Base-by-base conservation (phyloP, 2,113 vertebrate genomes). In the Hippocampus barbouri region DNA sequence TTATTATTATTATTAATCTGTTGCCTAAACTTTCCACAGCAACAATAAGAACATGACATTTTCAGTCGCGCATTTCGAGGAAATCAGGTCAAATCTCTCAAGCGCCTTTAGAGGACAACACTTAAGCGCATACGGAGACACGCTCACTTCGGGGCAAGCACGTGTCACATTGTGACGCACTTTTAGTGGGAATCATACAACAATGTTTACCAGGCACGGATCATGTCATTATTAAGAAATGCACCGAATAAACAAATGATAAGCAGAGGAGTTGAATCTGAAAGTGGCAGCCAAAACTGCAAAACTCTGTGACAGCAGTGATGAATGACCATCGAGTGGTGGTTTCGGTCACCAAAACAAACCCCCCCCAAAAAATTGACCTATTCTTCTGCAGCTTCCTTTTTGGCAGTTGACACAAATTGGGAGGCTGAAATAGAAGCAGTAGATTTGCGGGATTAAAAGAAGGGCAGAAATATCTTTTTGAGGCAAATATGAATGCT, bases 151-250 rank as follows among this genome's bases (percentile, higher is more conserved):
- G 69, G 41, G 65, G 34, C 40, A 21, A 65, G 65, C 68, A 66
- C 14, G 15, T 11, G 1, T 40, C 18, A 20, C 62, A 47, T 56
- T 63, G 25, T 85, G 86, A 87, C 73, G 79, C 84, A 88, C 56
- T 49, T 81, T 47, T 38, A 73, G 56, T 47, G 15, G 66, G 30
- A 73, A 70, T 47, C 65, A 54, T 65, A 78, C 21, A 66, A 73
- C 68, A 73, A 65, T 86, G 79, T 89, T 87, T 85, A 83, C 77
- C 16, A 41, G 79, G 75, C 68, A 78, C 69, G 57, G 80, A 71
- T 78, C 66, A 66, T 51, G 49, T 51, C 49, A 51, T 51, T 64
- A 69, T 66, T 38, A 68, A 83, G 71, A 86, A 78, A 75, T 72
- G 59, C 34, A 5, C 47, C 30, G 30, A 27, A 45, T 75, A 77